A percentile compares a stretch with the other conserved stretches of the same genome.
These are phyloP conservation scores for Brachyopa scutellaris DNA, from an alignment of 2,888 invertebrate genomes.

Conservation along the genomic window DNA sequence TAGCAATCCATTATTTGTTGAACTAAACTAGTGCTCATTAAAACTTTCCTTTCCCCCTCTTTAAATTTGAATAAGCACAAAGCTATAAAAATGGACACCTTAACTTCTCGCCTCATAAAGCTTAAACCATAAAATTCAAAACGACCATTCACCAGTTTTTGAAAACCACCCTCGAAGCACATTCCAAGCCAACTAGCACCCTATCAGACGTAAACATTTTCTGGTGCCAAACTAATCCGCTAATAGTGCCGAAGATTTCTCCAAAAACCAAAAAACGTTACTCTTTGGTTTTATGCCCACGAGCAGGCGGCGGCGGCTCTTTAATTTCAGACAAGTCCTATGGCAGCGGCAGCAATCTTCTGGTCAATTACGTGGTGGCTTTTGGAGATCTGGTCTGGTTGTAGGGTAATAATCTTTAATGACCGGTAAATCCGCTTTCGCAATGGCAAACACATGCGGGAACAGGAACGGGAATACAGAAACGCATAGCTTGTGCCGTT, in stretches of 20 bases:
- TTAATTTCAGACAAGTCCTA: background rate
- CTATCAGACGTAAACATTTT: background rate
- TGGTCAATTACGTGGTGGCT: background rate
- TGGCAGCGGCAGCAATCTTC: too few species aligned
- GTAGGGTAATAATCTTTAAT: background rate
- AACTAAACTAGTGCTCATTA: too few species aligned
- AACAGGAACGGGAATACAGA: too few species aligned
- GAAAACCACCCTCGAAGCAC: too few species aligned
- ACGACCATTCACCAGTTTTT: too few species aligned
- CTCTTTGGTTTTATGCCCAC: background rate
- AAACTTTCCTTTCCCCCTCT: too few species aligned
- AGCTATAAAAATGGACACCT: too few species aligned
- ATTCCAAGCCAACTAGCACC: background rate
- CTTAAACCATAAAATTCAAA: too few species aligned
- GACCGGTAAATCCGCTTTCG: background rate
- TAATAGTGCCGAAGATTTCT: slow-evolving; percentile 1
- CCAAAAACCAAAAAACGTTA: slow-evolving; percentile 12
- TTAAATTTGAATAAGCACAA: too few species aligned
- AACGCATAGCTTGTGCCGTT: too few species aligned
- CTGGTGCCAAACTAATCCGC: slow-evolving; percentile 7
- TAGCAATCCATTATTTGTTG: too few species aligned
- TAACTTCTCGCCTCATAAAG: too few species aligned
- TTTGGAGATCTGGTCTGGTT: background rate
- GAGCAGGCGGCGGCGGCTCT: background rate
- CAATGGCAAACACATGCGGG: background rate